These are phyloP conservation scores for Oppia nitens DNA, from an alignment of 1,140 invertebrate genomes.

Conservation along the genomic window DNA sequence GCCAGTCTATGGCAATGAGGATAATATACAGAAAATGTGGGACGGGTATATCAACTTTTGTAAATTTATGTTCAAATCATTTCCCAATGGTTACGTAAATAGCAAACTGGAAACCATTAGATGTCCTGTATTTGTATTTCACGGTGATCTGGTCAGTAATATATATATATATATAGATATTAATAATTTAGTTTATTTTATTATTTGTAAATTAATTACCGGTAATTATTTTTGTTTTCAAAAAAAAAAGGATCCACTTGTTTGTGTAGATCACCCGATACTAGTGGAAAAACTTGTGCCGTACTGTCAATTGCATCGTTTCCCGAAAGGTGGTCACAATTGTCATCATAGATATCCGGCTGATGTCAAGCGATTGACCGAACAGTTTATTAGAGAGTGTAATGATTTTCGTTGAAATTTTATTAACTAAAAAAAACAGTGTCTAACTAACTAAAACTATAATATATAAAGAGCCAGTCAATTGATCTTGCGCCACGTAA, in stretches of 20 bases:
- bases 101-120: background rate
- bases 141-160: background rate
- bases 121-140: background rate
- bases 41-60: background rate
- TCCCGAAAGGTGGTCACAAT: slow-evolving; percentile 69
- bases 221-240: no score
- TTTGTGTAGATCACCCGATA: slow-evolving; percentile 49
- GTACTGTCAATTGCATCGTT: slow-evolving; percentile 45
- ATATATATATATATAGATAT: background rate
- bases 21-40: background rate
- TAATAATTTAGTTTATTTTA: background rate
- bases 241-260: slow-evolving; percentile 56
- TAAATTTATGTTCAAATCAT: background rate
- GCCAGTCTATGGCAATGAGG: background rate
- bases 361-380: slow-evolving; percentile 56
- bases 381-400: slow-evolving; percentile 41
- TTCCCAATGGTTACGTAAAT: background rate
- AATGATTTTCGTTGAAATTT: no score
- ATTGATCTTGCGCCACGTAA: no score
- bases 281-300: slow-evolving; percentile 48
- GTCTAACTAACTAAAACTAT: no score
- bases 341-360: slow-evolving; percentile 56
- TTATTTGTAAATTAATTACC: background rate
- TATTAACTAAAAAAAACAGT: no score
- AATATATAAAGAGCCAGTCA: no score